A percentile compares a stretch with the other conserved stretches of the same genome.
Evolutionary conservation across 2,888 invertebrate genomes (phyloP).

Genomic region (Axea sp.): DNA sequence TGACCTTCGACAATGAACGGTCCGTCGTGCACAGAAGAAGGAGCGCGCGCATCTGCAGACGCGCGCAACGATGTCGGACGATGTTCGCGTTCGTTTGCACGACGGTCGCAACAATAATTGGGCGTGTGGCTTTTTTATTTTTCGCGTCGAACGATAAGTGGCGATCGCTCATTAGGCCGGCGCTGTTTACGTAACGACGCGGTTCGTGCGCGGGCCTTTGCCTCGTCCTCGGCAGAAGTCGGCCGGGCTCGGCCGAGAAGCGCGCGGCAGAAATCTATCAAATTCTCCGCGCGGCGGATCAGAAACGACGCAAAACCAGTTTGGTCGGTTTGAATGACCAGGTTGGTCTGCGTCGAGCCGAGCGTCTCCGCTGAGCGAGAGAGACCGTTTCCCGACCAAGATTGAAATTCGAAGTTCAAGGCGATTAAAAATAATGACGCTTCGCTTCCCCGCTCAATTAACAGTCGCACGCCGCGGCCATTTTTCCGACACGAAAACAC

Average conservation of each 20-base stretch:
- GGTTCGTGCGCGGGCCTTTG: slow-evolving; percentile 43
- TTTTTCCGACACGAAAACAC: too few species aligned
- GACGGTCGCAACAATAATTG: slow-evolving; percentile 22
- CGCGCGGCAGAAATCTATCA: slow-evolving; percentile 76
- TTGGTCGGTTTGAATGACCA: slow-evolving; percentile 77
- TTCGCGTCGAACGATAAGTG: slow-evolving; percentile 40
- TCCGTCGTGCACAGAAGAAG: slow-evolving; percentile 19
- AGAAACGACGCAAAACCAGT: slow-evolving; percentile 77
- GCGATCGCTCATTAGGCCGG: slow-evolving; percentile 46
- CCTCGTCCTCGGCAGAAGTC: slow-evolving; percentile 52
- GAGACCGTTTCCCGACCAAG: too few species aligned
- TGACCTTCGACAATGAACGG: slow-evolving; percentile 31
- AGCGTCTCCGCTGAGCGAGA: slow-evolving; percentile 40
- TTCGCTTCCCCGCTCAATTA: too few species aligned
- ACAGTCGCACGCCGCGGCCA: too few species aligned
- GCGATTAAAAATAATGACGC: too few species aligned
- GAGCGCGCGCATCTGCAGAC: slow-evolving; percentile 28
- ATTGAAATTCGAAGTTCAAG: too few species aligned
- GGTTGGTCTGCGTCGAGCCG: slow-evolving; percentile 66
- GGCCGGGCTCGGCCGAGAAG: slow-evolving; percentile 62
- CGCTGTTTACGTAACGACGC: slow-evolving; percentile 47
- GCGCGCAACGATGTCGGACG: slow-evolving; percentile 25
- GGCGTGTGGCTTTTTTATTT: slow-evolving; percentile 30
- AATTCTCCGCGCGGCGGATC: slow-evolving; percentile 75
- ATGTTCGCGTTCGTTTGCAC: slow-evolving; percentile 15